Evolutionary conservation across 2,797 vertebrate species (phyloP).

Genomic region (Ficedula albicollis): DNA sequence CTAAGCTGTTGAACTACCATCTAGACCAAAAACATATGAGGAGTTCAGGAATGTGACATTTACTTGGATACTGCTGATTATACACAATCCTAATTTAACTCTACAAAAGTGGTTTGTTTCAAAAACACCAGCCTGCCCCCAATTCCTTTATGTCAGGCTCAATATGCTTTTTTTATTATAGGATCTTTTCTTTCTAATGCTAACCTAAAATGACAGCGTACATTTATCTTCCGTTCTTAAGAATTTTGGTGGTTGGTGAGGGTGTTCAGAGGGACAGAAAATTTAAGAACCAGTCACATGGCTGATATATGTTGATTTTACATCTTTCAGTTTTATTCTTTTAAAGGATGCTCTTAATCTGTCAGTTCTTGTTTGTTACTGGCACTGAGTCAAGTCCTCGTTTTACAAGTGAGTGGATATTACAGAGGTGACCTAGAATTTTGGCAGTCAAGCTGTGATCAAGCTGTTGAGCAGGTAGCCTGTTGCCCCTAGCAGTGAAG

Average conservation of each 20-base stretch:
- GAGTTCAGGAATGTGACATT: neutral
- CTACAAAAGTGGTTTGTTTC: neutral
- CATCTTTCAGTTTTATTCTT: neutral
- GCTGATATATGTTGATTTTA: neutral
- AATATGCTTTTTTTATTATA: neutral
- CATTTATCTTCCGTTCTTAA: neutral
- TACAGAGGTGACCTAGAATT: conserved; percentile 38
- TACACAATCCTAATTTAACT: neutral
- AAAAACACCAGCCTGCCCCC: neutral
- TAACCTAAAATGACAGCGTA: neutral
- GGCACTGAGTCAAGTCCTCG: neutral
- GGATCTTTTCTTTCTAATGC: neutral
- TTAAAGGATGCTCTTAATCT: neutral
- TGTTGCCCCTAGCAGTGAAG: neutral
- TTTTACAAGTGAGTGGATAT: neutral
- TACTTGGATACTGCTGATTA: neutral
- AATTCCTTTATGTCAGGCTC: neutral
- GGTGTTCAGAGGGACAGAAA: neutral
- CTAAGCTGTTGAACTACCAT: neutral
- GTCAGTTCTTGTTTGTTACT: neutral
- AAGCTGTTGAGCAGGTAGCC: neutral
- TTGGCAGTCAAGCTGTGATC: conserved; percentile 2
- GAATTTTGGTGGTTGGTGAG: neutral
- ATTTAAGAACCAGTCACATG: neutral
- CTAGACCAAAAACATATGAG: neutral